Percentiles rank a stretch among this genome's conserved stretches.
phyloP scores from a whole-genome alignment of 2,888 invertebrate species.

The Agrypnus murinus region DNA sequence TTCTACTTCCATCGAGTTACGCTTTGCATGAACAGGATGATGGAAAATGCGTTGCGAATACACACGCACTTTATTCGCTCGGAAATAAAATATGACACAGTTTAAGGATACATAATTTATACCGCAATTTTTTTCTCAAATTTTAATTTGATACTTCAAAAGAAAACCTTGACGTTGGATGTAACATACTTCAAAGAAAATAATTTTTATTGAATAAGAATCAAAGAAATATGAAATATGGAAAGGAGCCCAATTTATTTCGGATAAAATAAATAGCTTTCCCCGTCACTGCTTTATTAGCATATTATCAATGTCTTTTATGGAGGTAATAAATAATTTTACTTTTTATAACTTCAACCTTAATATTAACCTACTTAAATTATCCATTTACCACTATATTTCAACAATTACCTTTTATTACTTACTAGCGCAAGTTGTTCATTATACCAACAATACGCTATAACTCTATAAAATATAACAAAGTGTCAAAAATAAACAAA shows the following conservation, averaged over 20 bases:
- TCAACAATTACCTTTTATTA: too few relatives aligned
- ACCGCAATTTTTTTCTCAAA: slow-evolving; percentile 36
- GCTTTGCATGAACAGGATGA: slow-evolving; percentile 62
- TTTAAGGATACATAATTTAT: slow-evolving; percentile 50
- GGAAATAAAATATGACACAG: slow-evolving; percentile 56
- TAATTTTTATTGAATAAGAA: background rate
- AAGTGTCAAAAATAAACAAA: too few relatives aligned
- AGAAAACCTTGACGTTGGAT: slow-evolving; percentile 1
- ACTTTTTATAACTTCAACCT: background rate
- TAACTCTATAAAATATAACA: too few relatives aligned
- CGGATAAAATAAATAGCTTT: background rate
- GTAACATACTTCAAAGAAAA: background rate
- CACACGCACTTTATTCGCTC: slow-evolving; percentile 57
- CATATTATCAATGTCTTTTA: slow-evolving; percentile 5
- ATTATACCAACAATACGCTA: too few relatives aligned
- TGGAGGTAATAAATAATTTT: background rate
- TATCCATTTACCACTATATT: too few relatives aligned
- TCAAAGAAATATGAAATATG: background rate
- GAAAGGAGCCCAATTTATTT: background rate
- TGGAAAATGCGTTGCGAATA: slow-evolving; percentile 61
- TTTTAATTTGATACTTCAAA: slow-evolving; percentile 12
- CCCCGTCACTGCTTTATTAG: slow-evolving; percentile 3
- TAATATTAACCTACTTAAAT: slow-evolving; percentile 1
- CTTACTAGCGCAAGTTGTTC: too few relatives aligned
- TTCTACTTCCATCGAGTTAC: slow-evolving; percentile 62